Conservation (phyloP, 1,140 invertebrate genomes). For the Drosophila elegans region DNA sequence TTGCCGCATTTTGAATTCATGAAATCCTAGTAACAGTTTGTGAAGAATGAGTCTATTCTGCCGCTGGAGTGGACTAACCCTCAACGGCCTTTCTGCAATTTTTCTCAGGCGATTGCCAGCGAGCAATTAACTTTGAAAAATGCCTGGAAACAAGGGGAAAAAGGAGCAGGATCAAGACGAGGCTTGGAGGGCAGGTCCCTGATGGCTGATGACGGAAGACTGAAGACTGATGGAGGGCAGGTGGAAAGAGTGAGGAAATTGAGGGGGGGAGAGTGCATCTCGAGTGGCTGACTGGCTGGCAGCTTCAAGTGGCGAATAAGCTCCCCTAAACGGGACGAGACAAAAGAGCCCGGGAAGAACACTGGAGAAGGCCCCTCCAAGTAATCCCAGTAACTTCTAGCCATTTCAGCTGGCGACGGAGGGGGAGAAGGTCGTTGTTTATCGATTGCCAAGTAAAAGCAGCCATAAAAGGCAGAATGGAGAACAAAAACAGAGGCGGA, state of each 20-base stretch:
- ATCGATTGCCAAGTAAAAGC: conserved; percentile 67
- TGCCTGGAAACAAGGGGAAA: conserved; percentile 45
- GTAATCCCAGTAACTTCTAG: conserved; percentile 45
- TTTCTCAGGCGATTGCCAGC: conserved; percentile 15
- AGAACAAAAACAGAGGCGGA: conserved; percentile 44
- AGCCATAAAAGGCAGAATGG: conserved; percentile 36
- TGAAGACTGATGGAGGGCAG: conserved; percentile 15
- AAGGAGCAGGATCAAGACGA: neutral
- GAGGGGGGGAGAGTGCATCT: conserved; percentile 35
- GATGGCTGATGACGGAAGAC: conserved; percentile 1
- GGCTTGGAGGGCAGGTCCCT: conserved; percentile 20
- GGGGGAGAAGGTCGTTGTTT: conserved; percentile 72
- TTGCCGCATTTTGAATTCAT: neutral
- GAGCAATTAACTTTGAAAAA: conserved; percentile 67
- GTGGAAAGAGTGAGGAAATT: conserved; percentile 5
- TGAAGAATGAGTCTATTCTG: conserved; percentile 5
- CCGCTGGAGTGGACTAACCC: conserved; percentile 2
- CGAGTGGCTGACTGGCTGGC: conserved; percentile 43
- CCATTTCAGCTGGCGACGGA: conserved; percentile 18
- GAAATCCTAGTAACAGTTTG: conserved; percentile 6
- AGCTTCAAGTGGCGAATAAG: conserved; percentile 48
- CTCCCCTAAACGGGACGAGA: conserved; percentile 46
- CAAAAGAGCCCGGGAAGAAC: conserved; percentile 32
- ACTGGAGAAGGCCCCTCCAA: conserved; percentile 23
- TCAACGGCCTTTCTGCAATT: conserved; percentile 24